phyloP scores from a whole-genome alignment of 2,888 invertebrate genomes.

The Agonopterix subpropinquella region DNA sequence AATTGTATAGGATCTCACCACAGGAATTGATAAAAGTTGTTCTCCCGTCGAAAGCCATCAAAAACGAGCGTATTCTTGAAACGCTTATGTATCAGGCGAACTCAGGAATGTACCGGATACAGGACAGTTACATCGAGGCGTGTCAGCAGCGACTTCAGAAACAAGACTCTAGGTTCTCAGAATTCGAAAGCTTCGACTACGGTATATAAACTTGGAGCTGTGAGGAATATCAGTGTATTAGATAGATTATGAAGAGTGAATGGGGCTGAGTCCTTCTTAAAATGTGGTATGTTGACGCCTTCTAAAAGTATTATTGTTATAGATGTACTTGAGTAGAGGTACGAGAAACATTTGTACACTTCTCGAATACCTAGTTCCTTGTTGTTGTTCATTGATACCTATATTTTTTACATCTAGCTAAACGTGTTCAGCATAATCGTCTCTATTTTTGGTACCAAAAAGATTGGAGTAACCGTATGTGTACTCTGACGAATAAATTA shows the following conservation, averaged over 20 bases:
- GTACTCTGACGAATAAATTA: not conserved
- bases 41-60: conserved; percentile 93
- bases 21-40: conserved; percentile 95
- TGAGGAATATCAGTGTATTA: conserved; percentile 73
- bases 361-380: conserved; percentile 68
- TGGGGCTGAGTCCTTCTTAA: conserved; percentile 56
- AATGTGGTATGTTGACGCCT: conserved; percentile 67
- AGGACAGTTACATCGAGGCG: conserved; percentile 90
- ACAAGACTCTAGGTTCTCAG: conserved; percentile 90
- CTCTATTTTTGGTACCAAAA: conserved; percentile 70
- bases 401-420: conserved; percentile 74
- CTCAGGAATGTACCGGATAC: conserved; percentile 93
- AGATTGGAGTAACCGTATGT: conserved; percentile 2
- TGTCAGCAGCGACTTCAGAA: conserved; percentile 91
- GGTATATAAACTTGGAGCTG: conserved; percentile 77
- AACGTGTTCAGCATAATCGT: conserved; percentile 69
- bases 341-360: conserved; percentile 71
- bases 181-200: conserved; percentile 88
- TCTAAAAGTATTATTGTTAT: conserved; percentile 74
- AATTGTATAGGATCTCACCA: conserved; percentile 92
- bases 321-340: conserved; percentile 68
- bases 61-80: conserved; percentile 93
- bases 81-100: conserved; percentile 96
- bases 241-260: conserved; percentile 60
- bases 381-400: conserved; percentile 74